Percentiles rank a stretch among this genome's conserved stretches.
phyloP scores from a whole-genome alignment of 1,140 invertebrate genomes.

The Lasioglossum albipes region DNA sequence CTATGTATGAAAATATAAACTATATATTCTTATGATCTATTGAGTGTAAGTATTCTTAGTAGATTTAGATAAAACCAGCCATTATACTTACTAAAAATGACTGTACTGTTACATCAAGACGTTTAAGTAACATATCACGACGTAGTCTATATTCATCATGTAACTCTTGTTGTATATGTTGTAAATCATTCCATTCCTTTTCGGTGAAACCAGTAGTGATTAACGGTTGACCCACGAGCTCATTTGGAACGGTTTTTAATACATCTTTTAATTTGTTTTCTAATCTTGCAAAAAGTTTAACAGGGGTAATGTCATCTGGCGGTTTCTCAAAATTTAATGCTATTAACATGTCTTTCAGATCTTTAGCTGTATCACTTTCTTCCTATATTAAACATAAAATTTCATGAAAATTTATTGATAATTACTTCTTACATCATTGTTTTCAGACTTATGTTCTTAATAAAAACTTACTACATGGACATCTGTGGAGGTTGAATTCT shows the following conservation, averaged over 20 bases:
- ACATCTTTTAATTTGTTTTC: constrained; percentile 87
- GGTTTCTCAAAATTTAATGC: constrained; percentile 91
- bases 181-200: constrained; percentile 90
- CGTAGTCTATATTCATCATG: constrained; percentile 90
- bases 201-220: constrained; percentile 87
- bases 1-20: constrained; percentile 75
- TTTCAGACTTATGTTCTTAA: constrained; percentile 16
- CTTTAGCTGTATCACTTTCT: constrained; percentile 89
- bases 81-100: constrained; percentile 87
- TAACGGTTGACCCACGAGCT: constrained; percentile 87
- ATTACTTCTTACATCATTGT: not conserved
- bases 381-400: constrained; percentile 80
- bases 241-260: constrained; percentile 83
- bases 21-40: constrained; percentile 23
- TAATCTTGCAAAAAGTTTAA: constrained; percentile 89
- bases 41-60: constrained; percentile 7
- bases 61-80: not conserved
- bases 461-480: constrained; percentile 80
- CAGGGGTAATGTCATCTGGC: constrained; percentile 88
- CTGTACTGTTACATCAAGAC: constrained; percentile 96
- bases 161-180: constrained; percentile 86
- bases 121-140: constrained; percentile 92
- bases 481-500: constrained; percentile 81
- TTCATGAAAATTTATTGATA: constrained; percentile 16
- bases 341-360: constrained; percentile 88